phyloP scores from a whole-genome alignment of 2,797 vertebrate species.

The Peromyscus nudipes region DNA sequence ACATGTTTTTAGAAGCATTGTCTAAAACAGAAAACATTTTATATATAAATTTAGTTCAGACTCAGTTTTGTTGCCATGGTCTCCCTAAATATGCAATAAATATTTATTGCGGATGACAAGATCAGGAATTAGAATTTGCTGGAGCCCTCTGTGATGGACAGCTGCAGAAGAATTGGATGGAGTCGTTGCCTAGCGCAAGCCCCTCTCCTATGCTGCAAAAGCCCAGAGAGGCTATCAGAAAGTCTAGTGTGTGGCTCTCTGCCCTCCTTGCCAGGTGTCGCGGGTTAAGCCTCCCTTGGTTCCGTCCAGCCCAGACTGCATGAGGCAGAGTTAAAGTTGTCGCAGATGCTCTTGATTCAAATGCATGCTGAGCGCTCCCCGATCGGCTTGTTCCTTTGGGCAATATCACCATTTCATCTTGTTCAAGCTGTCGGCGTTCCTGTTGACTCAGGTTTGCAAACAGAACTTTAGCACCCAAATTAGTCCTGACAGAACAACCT shows the following conservation, averaged over 20 bases:
- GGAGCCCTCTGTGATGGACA: constrained; percentile 53
- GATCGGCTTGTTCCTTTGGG: constrained; percentile 69
- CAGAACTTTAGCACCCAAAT: not conserved
- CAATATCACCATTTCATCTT: constrained; percentile 34
- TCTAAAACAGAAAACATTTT: constrained; percentile 15
- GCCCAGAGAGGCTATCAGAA: constrained; percentile 50
- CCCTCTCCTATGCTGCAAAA: not conserved
- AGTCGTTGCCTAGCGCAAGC: constrained; percentile 17
- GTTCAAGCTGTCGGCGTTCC: constrained; percentile 72
- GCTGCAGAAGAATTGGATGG: constrained; percentile 54
- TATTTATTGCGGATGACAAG: constrained; percentile 75
- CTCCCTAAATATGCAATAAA: constrained; percentile 65
- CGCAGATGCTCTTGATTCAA: constrained; percentile 60
- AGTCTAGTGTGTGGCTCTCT: not conserved
- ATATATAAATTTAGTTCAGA: constrained; percentile 45
- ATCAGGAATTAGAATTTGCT: constrained; percentile 60
- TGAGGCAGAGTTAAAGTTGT: constrained; percentile 15
- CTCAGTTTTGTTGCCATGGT: constrained; percentile 32
- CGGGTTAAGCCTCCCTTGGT: constrained; percentile 18
- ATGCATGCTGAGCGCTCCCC: constrained; percentile 47
- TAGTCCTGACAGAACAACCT: constrained; percentile 72
- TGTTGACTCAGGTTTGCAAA: constrained; percentile 61
- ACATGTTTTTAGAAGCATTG: not conserved
- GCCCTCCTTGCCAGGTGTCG: constrained; percentile 67
- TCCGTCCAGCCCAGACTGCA: not conserved